Evolutionary conservation across 2,797 vertebrate genomes (phyloP).

Genomic region (Bradypodion ventrale): DNA sequence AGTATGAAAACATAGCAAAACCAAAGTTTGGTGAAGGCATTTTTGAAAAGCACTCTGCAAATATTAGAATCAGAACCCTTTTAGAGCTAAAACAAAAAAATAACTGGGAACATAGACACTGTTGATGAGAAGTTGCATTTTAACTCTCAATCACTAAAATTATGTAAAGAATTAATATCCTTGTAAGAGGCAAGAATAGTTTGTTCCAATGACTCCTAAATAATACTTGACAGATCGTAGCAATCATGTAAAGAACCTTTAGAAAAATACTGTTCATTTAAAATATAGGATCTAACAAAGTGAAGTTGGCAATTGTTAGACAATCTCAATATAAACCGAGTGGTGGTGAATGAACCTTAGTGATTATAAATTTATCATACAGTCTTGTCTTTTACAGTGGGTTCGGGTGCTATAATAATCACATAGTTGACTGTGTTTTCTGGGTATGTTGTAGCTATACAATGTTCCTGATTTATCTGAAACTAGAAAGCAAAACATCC

Average conservation of each 20-base stretch:
- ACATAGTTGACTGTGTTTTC: neutral
- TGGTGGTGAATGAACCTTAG: neutral
- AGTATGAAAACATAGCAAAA: neutral
- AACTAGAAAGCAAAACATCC: neutral
- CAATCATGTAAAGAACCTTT: neutral
- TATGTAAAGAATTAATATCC: neutral
- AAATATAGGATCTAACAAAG: neutral
- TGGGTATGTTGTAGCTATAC: neutral
- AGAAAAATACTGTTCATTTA: neutral
- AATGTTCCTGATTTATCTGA: neutral
- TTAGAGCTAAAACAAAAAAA: neutral
- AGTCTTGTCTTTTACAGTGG: neutral
- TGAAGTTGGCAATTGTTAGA: neutral
- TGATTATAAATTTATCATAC: neutral
- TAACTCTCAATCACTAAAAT: neutral
- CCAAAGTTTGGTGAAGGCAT: neutral
- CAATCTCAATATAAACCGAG: neutral
- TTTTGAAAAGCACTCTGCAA: neutral
- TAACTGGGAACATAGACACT: neutral
- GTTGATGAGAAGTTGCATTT: neutral
- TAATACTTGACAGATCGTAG: neutral
- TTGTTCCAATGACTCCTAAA: neutral
- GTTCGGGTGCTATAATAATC: neutral
- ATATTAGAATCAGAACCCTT: neutral
- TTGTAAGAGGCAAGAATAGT: neutral